Evolutionary conservation across 2,888 invertebrate genomes (phyloP).

Genomic region (Aplocera efformata): DNA sequence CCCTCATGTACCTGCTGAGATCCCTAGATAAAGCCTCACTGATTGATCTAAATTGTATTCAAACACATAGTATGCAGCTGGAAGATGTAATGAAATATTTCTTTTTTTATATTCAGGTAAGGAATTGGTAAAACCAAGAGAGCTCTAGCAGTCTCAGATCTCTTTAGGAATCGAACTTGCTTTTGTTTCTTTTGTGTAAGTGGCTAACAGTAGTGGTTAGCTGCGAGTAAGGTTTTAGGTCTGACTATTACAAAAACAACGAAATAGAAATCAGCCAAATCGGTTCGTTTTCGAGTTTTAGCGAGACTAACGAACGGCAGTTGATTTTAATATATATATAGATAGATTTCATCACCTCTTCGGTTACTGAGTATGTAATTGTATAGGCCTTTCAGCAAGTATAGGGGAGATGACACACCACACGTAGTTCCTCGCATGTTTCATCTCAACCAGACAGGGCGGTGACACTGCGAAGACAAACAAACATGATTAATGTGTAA

Average conservation of each 20-base stretch:
- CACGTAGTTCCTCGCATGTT: slow-evolving; percentile 33
- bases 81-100: slow-evolving; percentile 10
- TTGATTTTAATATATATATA: no score
- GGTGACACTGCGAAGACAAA: slow-evolving; percentile 32
- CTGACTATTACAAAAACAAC: no score
- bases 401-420: slow-evolving; percentile 34
- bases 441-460: slow-evolving; percentile 22
- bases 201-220: no score
- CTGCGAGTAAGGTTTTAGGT: no score
- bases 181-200: no score
- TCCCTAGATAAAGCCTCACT: slow-evolving; percentile 43
- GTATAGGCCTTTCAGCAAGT: slow-evolving; percentile 3
- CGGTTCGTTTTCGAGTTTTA: no score
- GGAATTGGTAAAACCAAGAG: no score
- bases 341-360: no score
- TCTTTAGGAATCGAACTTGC: no score
- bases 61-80: slow-evolving; percentile 14
- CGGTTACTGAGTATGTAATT: slow-evolving; percentile 8
- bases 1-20: slow-evolving; percentile 49
- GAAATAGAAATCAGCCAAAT: no score
- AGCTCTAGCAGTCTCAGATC: no score
- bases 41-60: slow-evolving; percentile 59
- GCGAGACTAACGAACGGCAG: no score
- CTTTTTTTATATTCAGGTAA: slow-evolving; percentile 7
- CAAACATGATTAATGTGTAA: slow-evolving; percentile 31